Evolutionary conservation across 2,888 invertebrate genomes (phyloP).

Genomic region (Apotomis betuletana): DNA sequence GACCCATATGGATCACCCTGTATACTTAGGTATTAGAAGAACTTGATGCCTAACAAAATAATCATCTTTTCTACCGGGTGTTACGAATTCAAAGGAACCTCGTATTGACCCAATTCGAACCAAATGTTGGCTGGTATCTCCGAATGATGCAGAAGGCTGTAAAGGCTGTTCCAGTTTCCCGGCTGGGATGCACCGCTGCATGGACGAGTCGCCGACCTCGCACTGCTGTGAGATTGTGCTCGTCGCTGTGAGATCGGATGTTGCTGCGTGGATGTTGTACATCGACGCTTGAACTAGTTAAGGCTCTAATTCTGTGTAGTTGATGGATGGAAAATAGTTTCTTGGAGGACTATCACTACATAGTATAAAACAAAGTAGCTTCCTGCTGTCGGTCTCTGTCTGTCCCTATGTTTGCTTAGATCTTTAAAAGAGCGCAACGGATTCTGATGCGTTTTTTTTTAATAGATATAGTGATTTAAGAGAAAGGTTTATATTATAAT

Average conservation of each 20-base stretch:
- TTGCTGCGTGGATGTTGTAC: slow-evolving; percentile 14
- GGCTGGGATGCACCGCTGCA: slow-evolving; percentile 35
- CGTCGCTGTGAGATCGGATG: not conserved
- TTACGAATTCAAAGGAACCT: not conserved
- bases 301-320: not conserved
- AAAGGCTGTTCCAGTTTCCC: slow-evolving; percentile 32
- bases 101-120: not conserved
- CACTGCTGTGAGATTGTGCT: slow-evolving; percentile 1
- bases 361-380: too few relatives aligned
- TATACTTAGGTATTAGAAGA: too few relatives aligned
- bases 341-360: too few relatives aligned
- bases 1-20: too few relatives aligned
- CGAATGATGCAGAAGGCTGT: not conserved
- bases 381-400: too few relatives aligned
- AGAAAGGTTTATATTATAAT: too few relatives aligned
- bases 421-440: too few relatives aligned
- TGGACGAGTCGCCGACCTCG: slow-evolving; percentile 61
- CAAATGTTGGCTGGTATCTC: not conserved
- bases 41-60: too few relatives aligned
- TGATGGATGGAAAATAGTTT: too few relatives aligned
- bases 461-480: too few relatives aligned
- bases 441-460: too few relatives aligned
- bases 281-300: not conserved
- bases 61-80: not conserved
- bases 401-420: too few relatives aligned